Percentiles rank a stretch among this genome's conserved stretches.
Conservation (phyloP, 2,113 vertebrate species). For the Rhynchomys soricoides region DNA sequence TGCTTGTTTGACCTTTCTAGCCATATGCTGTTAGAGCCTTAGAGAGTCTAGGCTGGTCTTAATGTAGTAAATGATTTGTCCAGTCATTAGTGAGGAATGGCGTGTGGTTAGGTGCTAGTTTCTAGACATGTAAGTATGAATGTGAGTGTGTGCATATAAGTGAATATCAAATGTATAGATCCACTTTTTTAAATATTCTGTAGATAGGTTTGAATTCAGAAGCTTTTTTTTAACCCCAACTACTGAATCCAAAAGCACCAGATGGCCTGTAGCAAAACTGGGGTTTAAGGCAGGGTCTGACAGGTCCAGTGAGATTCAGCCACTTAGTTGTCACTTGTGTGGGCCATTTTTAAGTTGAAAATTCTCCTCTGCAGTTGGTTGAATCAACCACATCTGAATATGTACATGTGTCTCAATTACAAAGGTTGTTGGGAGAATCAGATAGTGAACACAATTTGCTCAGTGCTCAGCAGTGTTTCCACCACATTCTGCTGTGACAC, state of each 20-base stretch:
- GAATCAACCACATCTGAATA: neutral
- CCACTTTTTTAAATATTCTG: slow-evolving; percentile 82
- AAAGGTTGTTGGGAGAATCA: slow-evolving; percentile 26
- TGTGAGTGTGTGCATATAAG: slow-evolving; percentile 32
- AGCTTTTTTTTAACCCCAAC: slow-evolving; percentile 83
- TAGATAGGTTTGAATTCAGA: slow-evolving; percentile 85
- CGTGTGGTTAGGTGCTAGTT: slow-evolving; percentile 47
- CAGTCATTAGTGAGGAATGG: neutral
- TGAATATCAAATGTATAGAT: slow-evolving; percentile 80
- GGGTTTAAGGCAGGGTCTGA: slow-evolving; percentile 32
- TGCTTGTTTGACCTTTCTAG: slow-evolving; percentile 61
- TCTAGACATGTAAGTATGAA: slow-evolving; percentile 26
- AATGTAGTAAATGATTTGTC: neutral
- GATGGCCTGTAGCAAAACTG: slow-evolving; percentile 65
- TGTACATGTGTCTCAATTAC: neutral
- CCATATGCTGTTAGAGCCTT: slow-evolving; percentile 71
- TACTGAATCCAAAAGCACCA: slow-evolving; percentile 76
- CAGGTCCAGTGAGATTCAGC: slow-evolving; percentile 63
- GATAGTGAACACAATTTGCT: neutral
- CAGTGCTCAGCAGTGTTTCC: neutral
- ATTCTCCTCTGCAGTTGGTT: slow-evolving; percentile 17
- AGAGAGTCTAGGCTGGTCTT: slow-evolving; percentile 74
- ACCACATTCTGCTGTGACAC: neutral
- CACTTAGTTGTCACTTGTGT: slow-evolving; percentile 53
- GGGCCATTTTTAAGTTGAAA: slow-evolving; percentile 4